Evolutionary conservation across 2,888 invertebrate species (phyloP).

Genomic region (Branchinecta sandiegonensis): DNA sequence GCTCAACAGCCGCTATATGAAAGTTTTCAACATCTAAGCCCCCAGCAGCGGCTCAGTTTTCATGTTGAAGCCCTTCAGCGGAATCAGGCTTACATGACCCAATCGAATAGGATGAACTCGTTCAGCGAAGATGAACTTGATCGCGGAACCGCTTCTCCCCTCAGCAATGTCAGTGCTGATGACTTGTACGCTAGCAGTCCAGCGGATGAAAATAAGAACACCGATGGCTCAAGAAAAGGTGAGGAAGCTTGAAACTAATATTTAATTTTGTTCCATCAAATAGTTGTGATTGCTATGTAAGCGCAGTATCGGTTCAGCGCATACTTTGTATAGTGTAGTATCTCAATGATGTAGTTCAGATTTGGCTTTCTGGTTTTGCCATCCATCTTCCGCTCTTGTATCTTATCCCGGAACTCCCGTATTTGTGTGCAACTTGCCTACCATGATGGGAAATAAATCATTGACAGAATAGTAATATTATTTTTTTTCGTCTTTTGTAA

Average conservation of each 20-base stretch:
- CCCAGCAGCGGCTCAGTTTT: neutral
- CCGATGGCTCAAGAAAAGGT: neutral
- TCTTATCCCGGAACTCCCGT: too few relatives aligned
- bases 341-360: too few relatives aligned
- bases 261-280: too few relatives aligned
- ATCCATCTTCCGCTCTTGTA: too few relatives aligned
- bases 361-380: too few relatives aligned
- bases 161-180: slow-evolving; percentile 6
- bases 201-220: neutral
- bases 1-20: neutral
- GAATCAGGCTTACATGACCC: neutral
- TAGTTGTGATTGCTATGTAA: too few relatives aligned
- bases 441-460: too few relatives aligned
- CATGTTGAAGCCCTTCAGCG: neutral
- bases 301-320: too few relatives aligned
- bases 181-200: neutral
- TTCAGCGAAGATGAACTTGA: slow-evolving; percentile 12
- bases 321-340: too few relatives aligned
- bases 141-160: neutral
- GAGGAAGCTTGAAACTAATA: neutral
- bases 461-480: too few relatives aligned
- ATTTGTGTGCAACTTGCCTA: too few relatives aligned
- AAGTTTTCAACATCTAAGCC: neutral
- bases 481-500: too few relatives aligned
- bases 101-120: slow-evolving; percentile 2